These are phyloP conservation scores for Lepidochrysops patricia DNA, from an alignment of 2,888 invertebrate genomes.

Conservation along the genomic window DNA sequence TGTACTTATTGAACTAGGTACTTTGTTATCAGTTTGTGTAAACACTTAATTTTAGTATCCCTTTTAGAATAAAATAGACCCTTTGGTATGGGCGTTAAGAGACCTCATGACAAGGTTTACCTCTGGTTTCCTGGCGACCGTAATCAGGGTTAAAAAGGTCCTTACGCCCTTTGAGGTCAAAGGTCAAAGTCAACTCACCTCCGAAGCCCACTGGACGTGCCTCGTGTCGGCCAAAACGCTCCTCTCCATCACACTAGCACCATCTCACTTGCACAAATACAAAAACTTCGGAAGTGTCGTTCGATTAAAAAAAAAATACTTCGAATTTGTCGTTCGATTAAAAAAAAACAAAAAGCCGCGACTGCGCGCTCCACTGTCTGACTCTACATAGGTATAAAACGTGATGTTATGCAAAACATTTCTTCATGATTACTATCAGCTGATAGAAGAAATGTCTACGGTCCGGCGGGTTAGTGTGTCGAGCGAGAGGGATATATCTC, in stretches of 20 bases:
- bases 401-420: constrained; percentile 52
- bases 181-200: constrained; percentile 41
- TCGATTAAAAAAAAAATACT: constrained; percentile 47
- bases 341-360: constrained; percentile 46
- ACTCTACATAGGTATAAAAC: constrained; percentile 41
- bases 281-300: constrained; percentile 32
- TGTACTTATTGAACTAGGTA: too few species aligned
- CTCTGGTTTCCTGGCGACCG: too few species aligned
- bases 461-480: constrained; percentile 62
- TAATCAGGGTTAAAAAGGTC: background rate
- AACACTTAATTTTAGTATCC: too few species aligned
- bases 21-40: too few species aligned
- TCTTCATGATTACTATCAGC: constrained; percentile 41
- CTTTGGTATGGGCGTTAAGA: too few species aligned
- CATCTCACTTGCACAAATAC: constrained; percentile 49
- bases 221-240: constrained; percentile 60
- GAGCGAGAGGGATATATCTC: constrained; percentile 38
- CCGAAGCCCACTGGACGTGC: constrained; percentile 65
- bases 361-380: constrained; percentile 43
- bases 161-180: background rate
- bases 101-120: too few species aligned
- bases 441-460: constrained; percentile 57
- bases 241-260: constrained; percentile 61
- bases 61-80: too few species aligned
- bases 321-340: constrained; percentile 52